Evolutionary conservation across 2,797 vertebrate genomes (phyloP), one percentile per base, ranked within the genome.

Genomic region (Hydrocynus forskahlii): DNA sequence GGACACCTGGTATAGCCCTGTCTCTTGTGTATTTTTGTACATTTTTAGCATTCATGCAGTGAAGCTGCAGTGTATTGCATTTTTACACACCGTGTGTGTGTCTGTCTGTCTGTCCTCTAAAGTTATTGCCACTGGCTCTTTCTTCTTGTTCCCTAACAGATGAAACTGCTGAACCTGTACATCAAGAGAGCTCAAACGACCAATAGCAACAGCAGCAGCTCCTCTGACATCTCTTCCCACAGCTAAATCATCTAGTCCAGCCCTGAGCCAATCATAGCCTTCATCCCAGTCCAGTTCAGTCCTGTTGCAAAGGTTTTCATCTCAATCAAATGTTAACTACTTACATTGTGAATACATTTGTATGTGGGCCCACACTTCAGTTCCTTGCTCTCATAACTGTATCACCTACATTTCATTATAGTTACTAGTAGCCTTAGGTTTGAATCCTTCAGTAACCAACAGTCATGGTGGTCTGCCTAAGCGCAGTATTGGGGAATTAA

Each of bases 131-230:
- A 75, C 0, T 84, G 43, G 69, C 91, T 48, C 10, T 57, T 70
- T 16, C 55, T 14, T 72, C 5, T 72, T 69, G 35, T 75, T 86
- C 12, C 57, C 75, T 89, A 87, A 74, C 95, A 99, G 97, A 98
- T 99, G 96, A 99, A 99, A 92, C 94, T 99, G 74, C 91, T 99
- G 67, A 99, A 99, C 89, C 93, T 99, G 76, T 99, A 99, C 90
- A 99, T 99, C 93, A 98, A 97, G 91, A 93, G 97, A 85, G 97
- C 97, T 12, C 97, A 99, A 89, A 96, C 96, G 5, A 97, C 96
- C 81, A 97, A 96, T 92, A 97, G 97, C 93, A 98, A 96, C 95
- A 98, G 97, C 95, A 98, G 97, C 94, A 96, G 95, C 84, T 98
- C 97, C 76, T 98, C 97, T 0, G 97, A 99, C 40, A 96, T 95